Evolutionary conservation across 2,888 invertebrate genomes (phyloP).

Genomic region (Ditylenchus weischeri): DNA sequence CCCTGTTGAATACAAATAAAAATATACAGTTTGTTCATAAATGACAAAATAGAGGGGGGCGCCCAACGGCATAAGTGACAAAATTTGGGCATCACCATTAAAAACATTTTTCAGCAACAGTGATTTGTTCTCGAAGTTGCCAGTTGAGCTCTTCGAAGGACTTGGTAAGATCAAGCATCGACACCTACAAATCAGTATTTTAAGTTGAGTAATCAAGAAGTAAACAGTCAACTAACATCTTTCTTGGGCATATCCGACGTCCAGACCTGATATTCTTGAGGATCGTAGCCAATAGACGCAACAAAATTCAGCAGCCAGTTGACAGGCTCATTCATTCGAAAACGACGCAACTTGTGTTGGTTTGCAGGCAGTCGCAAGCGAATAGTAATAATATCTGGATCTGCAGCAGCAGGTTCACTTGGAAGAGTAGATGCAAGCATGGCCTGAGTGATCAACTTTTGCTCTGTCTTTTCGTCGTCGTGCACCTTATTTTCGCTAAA

Average conservation of each 20-base stretch:
- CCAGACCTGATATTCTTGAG: slow-evolving; percentile 38
- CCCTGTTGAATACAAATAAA: too few relatives aligned
- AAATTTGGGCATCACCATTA: too few relatives aligned
- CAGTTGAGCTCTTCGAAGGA: slow-evolving; percentile 80
- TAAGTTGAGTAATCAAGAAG: slow-evolving; percentile 13
- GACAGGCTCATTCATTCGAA: slow-evolving; percentile 41
- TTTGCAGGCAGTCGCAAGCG: slow-evolving; percentile 49
- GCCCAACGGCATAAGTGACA: too few relatives aligned
- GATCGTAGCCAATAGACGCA: slow-evolving; percentile 46
- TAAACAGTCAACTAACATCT: slow-evolving; percentile 37
- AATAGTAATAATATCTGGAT: slow-evolving; percentile 38
- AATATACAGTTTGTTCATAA: too few relatives aligned
- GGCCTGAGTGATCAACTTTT: slow-evolving; percentile 6
- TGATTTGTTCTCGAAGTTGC: slow-evolving; percentile 88
- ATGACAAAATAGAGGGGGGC: too few relatives aligned
- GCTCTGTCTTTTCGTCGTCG: too few relatives aligned
- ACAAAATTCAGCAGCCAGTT: slow-evolving; percentile 39
- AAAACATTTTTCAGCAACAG: slow-evolving; percentile 63
- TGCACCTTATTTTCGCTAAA: too few relatives aligned
- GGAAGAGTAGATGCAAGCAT: slow-evolving; percentile 37
- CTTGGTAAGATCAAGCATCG: slow-evolving; percentile 72
- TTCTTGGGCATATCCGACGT: slow-evolving; percentile 56
- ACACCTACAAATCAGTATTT: slow-evolving; percentile 66
- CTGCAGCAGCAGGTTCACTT: slow-evolving; percentile 42
- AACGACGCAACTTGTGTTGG: slow-evolving; percentile 46